Evolutionary conservation across 2,797 vertebrate genomes (phyloP), one percentile per base, ranked within the genome.

Genomic region (Triplophysa yarkandensis): DNA sequence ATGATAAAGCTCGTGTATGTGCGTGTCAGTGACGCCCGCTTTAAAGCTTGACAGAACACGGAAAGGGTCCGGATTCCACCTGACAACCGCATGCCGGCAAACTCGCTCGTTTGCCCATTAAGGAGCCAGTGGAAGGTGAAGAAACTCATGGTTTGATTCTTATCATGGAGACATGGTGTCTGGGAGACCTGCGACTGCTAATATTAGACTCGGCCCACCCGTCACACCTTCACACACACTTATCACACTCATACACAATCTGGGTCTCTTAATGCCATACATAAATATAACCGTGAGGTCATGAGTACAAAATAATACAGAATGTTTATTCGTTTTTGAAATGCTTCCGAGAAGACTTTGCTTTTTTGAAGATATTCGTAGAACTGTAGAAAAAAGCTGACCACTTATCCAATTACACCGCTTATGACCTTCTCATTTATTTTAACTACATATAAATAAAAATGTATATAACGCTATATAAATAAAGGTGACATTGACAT

Each of bases 1-100:
- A 81, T 87, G 90, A 91, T 90, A 90, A 90, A 88, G 85, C 65
- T 80, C 82, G 82, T 25, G 50, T 23, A 46, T 41, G 74, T 61
- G 73, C 44, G 70, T 58, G 78, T 81, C n/a, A 46, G 6, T 46
- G 44, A 46, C 17, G 44, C 44, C 17, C 17, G n/a, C 6, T 1
- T 48, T 48, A 48, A 21, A 17, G n/a, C n/a, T 10, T 48, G n/a
- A 21, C n/a, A 19, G 17, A 19, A 19, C 44, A 48, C 44, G 44
- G 44, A 48, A 21, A 17, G n/a, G 44, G 7, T 6, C 8, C n/a
- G 7, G 44, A 48, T 48, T 48, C 7, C n/a, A 48, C 55, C 48
- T 68, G 50, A 52, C 13, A 2, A 44, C n/a, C 61, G 54, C 48
- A 32, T 30, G 44, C 34, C 36, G 23, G 71, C 21, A 73, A 65